phyloP scores from a whole-genome alignment of 2,113 vertebrate genomes.

The Camelus dromedarius region DNA sequence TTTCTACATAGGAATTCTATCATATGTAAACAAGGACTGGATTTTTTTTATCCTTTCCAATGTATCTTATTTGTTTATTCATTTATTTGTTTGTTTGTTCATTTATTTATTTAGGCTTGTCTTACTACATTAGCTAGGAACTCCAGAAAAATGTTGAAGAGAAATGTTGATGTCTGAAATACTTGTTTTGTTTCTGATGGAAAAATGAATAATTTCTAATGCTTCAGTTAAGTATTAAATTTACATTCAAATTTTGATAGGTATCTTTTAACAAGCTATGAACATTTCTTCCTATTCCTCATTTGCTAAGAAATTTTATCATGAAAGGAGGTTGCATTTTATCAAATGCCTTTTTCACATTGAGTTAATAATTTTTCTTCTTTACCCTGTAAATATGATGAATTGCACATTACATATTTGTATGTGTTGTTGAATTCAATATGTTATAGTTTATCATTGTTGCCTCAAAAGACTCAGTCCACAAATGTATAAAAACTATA shows the following conservation, averaged over 20 bases:
- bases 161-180: neutral
- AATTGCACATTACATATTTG: neutral
- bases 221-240: neutral
- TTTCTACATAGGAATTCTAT: neutral
- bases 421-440: neutral
- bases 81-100: neutral
- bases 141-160: neutral
- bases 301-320: neutral
- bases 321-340: neutral
- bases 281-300: neutral
- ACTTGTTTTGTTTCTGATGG: neutral
- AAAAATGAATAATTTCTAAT: neutral
- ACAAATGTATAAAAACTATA: neutral
- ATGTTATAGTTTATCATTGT: neutral
- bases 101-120: neutral
- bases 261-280: neutral
- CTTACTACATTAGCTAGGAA: neutral
- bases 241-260: constrained; percentile 14
- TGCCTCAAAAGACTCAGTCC: neutral
- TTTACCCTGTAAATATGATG: neutral
- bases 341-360: neutral
- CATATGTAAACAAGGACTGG: neutral
- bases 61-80: neutral
- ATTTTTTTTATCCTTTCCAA: neutral
- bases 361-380: neutral